Percentiles rank a stretch among this genome's conserved stretches.
These are phyloP conservation scores for Sussaba pulchella DNA, from an alignment of 2,888 invertebrate species.

Conservation along the genomic window DNA sequence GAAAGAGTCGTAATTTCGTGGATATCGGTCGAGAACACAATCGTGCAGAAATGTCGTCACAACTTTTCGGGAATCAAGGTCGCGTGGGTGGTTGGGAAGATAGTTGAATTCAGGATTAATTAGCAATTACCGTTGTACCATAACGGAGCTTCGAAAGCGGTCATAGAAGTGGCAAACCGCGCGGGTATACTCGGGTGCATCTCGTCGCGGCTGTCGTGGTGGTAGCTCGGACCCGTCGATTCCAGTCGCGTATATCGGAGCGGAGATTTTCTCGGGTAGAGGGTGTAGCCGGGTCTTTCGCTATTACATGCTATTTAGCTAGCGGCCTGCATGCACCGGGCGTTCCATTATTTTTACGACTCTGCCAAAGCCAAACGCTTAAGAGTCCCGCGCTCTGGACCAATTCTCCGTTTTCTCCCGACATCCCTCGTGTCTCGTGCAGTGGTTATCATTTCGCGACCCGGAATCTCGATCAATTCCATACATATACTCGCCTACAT, in stretches of 20 bases:
- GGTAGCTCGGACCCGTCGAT: constrained; percentile 54
- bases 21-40: constrained; percentile 2
- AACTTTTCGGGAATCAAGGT: constrained; percentile 58
- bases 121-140: constrained; percentile 74
- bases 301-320: constrained; percentile 82
- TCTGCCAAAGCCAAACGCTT: constrained; percentile 79
- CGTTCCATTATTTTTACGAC: constrained; percentile 82
- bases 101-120: constrained; percentile 62
- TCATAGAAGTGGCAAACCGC: constrained; percentile 50
- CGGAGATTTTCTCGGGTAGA: constrained; percentile 65
- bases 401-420: constrained; percentile 72
- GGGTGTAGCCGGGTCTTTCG: constrained; percentile 71
- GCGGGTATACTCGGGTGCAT: constrained; percentile 57
- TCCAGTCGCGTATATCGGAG: constrained; percentile 35
- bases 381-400: constrained; percentile 72
- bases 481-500: no score
- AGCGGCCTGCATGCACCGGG: constrained; percentile 76
- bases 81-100: constrained; percentile 46
- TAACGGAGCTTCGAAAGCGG: constrained; percentile 34
- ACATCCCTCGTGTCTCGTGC: constrained; percentile 61
- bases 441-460: constrained; percentile 67
- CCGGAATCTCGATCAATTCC: background rate
- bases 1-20: constrained; percentile 2
- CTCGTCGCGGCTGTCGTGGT: constrained; percentile 58
- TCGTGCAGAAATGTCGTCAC: background rate